A percentile compares a stretch with the other conserved stretches of the same genome.
Conservation (phyloP, 2,888 invertebrate genomes). For the Amblyjoppa proteus region DNA sequence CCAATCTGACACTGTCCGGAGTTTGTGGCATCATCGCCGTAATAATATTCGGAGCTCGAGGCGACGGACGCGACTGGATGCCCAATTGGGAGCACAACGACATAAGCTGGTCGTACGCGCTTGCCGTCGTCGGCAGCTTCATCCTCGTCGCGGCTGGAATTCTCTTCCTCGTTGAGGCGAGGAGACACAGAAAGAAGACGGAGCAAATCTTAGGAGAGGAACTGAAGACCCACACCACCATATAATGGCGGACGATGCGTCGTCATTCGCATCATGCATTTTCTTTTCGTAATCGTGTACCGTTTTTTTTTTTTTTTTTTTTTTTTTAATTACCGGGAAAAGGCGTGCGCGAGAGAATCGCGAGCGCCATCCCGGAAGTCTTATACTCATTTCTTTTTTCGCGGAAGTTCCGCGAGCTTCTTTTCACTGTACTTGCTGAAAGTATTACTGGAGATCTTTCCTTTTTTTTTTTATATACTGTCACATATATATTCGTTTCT, state of each 20-base stretch:
- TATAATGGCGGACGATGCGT: constrained; percentile 85
- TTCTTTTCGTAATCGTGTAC: background rate
- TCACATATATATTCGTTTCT: constrained; percentile 5
- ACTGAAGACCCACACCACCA: constrained; percentile 90
- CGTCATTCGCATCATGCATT: background rate
- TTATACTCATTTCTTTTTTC: background rate
- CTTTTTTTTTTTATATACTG: background rate
- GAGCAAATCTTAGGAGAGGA: constrained; percentile 90
- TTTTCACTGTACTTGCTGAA: constrained; percentile 1
- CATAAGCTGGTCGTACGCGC: constrained; percentile 96
- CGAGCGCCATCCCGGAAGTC: background rate
- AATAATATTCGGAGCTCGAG: constrained; percentile 95
- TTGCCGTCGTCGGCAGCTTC: constrained; percentile 93
- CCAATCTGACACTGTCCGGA: constrained; percentile 90
- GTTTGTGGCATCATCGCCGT: constrained; percentile 93
- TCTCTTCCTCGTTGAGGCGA: constrained; percentile 93
- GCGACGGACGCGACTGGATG: constrained; percentile 97
- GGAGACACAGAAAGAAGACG: constrained; percentile 91
- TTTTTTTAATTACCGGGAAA: background rate
- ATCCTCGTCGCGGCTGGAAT: constrained; percentile 91
- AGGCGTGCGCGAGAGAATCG: background rate
- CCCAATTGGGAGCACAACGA: constrained; percentile 98
- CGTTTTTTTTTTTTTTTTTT: constrained; percentile 9
- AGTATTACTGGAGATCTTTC: constrained; percentile 15
- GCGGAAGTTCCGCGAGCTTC: background rate